Conservation (phyloP, 2,797 vertebrate species). For the Chaenodraco wilsoni region DNA sequence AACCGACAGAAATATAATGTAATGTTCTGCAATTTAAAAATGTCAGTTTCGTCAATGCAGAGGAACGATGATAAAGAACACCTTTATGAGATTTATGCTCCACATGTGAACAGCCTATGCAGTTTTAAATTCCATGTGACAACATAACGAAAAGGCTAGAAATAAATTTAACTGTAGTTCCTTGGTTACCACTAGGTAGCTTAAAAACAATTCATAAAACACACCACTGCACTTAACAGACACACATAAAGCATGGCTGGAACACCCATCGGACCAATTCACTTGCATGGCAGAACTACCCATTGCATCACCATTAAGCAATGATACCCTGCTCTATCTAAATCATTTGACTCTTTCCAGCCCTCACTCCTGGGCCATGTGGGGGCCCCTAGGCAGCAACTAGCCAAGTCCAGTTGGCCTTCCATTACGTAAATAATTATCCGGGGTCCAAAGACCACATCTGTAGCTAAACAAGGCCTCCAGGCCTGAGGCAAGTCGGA, state of each 20-base stretch:
- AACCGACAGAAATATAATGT: constrained; percentile 20
- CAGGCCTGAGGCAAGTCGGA: constrained; percentile 37
- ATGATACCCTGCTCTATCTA: constrained; percentile 43
- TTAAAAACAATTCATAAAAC: constrained; percentile 66
- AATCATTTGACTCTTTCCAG: constrained; percentile 46
- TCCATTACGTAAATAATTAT: constrained; percentile 60
- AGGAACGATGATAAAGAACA: constrained; percentile 22
- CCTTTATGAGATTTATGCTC: constrained; percentile 5
- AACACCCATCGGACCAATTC: constrained; percentile 47
- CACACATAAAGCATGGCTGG: constrained; percentile 51
- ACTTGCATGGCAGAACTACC: constrained; percentile 55
- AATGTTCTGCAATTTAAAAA: constrained; percentile 7
- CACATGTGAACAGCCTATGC: neutral
- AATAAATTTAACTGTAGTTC: constrained; percentile 44
- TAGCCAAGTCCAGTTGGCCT: constrained; percentile 52
- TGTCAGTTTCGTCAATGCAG: constrained; percentile 28
- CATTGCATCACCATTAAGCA: constrained; percentile 67
- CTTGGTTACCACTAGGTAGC: constrained; percentile 60
- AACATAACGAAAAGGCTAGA: constrained; percentile 8
- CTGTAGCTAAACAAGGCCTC: constrained; percentile 60
- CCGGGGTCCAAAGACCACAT: constrained; percentile 64
- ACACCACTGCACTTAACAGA: constrained; percentile 59
- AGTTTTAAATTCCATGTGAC: constrained; percentile 40
- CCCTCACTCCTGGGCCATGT: constrained; percentile 26
- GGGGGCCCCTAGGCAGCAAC: constrained; percentile 20